Evolutionary conservation across 2,888 invertebrate genomes (phyloP).

Genomic region (Cepaea hortensis): DNA sequence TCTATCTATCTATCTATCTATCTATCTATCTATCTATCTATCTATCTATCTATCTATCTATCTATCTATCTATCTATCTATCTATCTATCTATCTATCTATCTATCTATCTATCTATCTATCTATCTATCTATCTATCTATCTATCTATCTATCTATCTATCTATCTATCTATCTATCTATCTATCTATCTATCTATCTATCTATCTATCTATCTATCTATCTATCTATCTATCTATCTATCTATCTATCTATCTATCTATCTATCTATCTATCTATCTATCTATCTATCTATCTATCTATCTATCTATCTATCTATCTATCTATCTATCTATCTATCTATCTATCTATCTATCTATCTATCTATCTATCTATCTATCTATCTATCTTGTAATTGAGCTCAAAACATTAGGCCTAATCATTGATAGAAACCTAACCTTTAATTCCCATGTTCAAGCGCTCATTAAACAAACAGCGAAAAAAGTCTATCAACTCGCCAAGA

Average conservation of each 20-base stretch:
- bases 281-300: neutral
- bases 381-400: too few species aligned
- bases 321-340: too few species aligned
- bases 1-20: neutral
- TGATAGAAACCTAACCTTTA: too few species aligned
- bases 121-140: neutral
- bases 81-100: neutral
- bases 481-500: too few species aligned
- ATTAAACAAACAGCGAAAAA: too few species aligned
- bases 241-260: neutral
- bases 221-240: neutral
- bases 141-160: neutral
- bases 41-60: neutral
- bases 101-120: neutral
- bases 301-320: neutral
- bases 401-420: too few species aligned
- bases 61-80: neutral
- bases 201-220: neutral
- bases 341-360: too few species aligned
- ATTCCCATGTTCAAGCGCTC: too few species aligned
- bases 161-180: neutral
- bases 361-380: too few species aligned
- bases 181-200: neutral
- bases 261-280: too few species aligned
- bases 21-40: neutral